phyloP scores from a whole-genome alignment of 2,113 vertebrate species.

The Chionis minor region DNA sequence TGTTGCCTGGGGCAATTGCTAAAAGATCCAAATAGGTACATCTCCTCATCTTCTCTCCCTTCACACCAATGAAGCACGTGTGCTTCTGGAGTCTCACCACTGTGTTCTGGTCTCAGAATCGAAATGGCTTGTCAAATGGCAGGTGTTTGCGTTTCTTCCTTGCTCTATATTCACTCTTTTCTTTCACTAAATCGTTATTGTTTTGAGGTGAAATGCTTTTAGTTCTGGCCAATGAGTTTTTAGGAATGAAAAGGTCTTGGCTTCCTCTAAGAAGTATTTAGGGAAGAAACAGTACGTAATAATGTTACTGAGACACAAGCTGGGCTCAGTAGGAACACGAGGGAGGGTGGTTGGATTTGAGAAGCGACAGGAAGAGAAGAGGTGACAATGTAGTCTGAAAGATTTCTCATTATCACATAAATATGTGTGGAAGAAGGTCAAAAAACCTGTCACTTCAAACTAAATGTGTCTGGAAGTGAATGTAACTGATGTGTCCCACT shows the following conservation, averaged over 20 bases:
- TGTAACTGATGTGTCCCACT: background rate
- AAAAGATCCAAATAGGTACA: accelerated
- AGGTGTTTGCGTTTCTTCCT: background rate
- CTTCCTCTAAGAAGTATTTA: background rate
- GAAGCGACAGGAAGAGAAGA: background rate
- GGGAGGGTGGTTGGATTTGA: background rate
- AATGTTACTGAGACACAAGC: background rate
- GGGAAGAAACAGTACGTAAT: background rate
- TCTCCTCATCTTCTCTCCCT: background rate
- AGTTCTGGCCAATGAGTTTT: background rate
- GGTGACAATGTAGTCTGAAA: background rate
- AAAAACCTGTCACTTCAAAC: background rate
- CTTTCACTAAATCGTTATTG: background rate
- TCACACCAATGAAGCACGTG: accelerated
- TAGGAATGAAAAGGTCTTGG: background rate
- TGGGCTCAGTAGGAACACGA: background rate
- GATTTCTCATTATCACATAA: background rate
- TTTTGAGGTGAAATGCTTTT: background rate
- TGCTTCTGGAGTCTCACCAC: background rate
- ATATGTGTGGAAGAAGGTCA: background rate
- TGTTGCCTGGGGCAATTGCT: background rate
- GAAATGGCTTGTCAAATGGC: background rate
- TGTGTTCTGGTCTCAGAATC: background rate
- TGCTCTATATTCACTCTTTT: background rate
- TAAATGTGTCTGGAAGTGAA: background rate